Conservation (phyloP, 2,888 invertebrate species). For the Lordiphosa andalusiaca region DNA sequence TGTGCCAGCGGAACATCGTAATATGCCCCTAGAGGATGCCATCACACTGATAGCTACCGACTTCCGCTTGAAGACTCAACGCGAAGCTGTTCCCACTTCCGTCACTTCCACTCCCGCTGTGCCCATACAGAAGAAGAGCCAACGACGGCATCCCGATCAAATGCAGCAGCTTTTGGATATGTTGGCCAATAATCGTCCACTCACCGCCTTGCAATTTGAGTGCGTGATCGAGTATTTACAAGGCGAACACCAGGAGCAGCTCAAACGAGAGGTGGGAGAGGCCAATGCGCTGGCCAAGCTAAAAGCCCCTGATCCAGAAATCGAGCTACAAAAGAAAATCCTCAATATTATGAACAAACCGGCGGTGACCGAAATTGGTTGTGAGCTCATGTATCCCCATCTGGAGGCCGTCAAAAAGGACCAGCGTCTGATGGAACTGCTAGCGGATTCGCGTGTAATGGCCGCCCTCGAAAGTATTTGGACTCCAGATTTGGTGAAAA, state of each 20-base stretch:
- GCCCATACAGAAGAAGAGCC: constrained; percentile 76
- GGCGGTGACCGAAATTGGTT: constrained; percentile 74
- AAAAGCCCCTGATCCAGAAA: constrained; percentile 78
- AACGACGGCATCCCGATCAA: constrained; percentile 83
- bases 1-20: constrained; percentile 93
- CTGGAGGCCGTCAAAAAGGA: constrained; percentile 72
- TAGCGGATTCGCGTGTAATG: constrained; percentile 89
- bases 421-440: constrained; percentile 82
- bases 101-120: neutral
- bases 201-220: constrained; percentile 90
- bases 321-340: constrained; percentile 80
- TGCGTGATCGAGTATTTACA: constrained; percentile 87
- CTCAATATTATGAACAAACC: constrained; percentile 79
- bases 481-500: constrained; percentile 77
- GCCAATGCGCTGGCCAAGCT: constrained; percentile 78
- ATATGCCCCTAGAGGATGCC: constrained; percentile 97
- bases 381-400: constrained; percentile 70
- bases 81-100: constrained; percentile 69
- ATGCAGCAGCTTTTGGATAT: constrained; percentile 88
- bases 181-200: constrained; percentile 89
- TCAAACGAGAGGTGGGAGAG: constrained; percentile 88
- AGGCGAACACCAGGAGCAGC: constrained; percentile 87
- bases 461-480: constrained; percentile 88
- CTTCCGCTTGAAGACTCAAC: constrained; percentile 83
- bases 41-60: constrained; percentile 88